Base-by-base conservation (phyloP, 2,888 invertebrate genomes). In the Tanypteryx hageni region DNA sequence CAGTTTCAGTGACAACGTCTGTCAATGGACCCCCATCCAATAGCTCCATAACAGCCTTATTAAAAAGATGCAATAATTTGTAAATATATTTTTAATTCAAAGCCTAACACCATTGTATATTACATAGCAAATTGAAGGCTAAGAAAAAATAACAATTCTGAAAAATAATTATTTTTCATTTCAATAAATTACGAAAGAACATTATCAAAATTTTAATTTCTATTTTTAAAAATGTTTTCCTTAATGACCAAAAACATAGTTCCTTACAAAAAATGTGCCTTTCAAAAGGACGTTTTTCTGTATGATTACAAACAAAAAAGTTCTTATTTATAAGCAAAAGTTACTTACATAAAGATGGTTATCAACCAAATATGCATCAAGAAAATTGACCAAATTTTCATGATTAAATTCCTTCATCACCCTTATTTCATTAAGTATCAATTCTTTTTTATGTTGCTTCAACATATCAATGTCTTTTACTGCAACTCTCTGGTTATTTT, bases 381-480 rank as follows among this genome's bases (percentile, higher is more conserved):
- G 96, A 95, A 98, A 99, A 95, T 99, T 99, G 0, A 99, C 99
- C 94, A 99, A 96, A 95, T 99, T 99, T 94, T 98, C 98, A 95
- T 99, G 99, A 94, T 98, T 97, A 95, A 99, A 98, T 94, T 98
- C 98, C 94, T 98, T 98, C 94, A 99, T 96, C 18, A 99, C 98
- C 94, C 97, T 97, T 93, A 99, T 99, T 96, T 99, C 99, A 92
- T 98, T 99, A 93, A 99, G 96, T 94, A 99, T 98, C 94, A 99
- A 96, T 95, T 99, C 99, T 95, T 99, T 99, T 94, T 99, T 98
- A 92, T 98, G 98, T 95, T 99, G 99, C 95, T 98, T 98, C 68
- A 97, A 97, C 94, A 99, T 96, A 95, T 99, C 98, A 95, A 99
- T 99, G 94, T 98, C 98, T 95, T 99, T 99, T 93, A 99, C 98